Evolutionary conservation across 1,140 invertebrate species (phyloP).

Genomic region (Octopus sinensis): DNA sequence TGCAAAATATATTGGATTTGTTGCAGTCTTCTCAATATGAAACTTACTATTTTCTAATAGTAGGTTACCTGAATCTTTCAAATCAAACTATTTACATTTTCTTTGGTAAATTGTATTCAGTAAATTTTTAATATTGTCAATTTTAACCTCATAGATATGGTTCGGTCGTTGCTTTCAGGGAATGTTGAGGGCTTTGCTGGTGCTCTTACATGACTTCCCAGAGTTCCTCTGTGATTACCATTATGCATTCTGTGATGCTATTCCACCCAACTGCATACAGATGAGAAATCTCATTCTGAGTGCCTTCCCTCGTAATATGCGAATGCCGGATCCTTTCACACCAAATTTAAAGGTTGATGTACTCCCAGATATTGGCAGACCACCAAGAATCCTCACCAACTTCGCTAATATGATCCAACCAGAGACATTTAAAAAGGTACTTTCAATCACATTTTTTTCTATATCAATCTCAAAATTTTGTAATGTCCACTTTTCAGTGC

Average conservation of each 20-base stretch:
- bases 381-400: conserved; percentile 88
- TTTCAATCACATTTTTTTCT: neutral
- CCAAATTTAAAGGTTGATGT: conserved; percentile 86
- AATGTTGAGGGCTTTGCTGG: conserved; percentile 89
- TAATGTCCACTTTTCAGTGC: too few species aligned
- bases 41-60: too few species aligned
- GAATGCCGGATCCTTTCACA: conserved; percentile 95
- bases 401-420: conserved; percentile 85
- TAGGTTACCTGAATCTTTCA: too few species aligned
- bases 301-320: conserved; percentile 96
- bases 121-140: too few species aligned
- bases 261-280: conserved; percentile 98
- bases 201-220: conserved; percentile 96
- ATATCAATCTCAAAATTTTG: too few species aligned
- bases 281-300: conserved; percentile 97
- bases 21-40: too few species aligned
- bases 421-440: conserved; percentile 77
- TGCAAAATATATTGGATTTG: too few species aligned
- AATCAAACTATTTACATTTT: too few species aligned
- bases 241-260: conserved; percentile 98
- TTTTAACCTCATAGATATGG: too few species aligned
- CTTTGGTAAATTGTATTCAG: too few species aligned
- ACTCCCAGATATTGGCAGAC: conserved; percentile 74
- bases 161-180: conserved; percentile 64
- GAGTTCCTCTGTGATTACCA: conserved; percentile 99